A percentile compares a stretch with the other conserved stretches of the same genome.
Evolutionary conservation across 2,888 invertebrate genomes (phyloP).

Genomic region (Myopa testacea): DNA sequence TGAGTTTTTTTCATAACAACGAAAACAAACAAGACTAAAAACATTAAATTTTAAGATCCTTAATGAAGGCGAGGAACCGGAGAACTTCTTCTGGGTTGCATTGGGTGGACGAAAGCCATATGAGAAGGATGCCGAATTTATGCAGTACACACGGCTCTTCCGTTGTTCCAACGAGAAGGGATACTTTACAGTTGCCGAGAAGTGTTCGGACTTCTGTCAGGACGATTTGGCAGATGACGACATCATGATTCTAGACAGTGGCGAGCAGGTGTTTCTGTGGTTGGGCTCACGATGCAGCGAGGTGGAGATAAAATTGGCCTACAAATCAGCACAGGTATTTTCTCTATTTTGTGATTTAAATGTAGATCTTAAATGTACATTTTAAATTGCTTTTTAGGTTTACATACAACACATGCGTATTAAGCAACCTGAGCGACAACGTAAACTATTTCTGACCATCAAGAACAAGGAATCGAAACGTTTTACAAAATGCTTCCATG

Average conservation of each 20-base stretch:
- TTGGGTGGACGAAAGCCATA: constrained; percentile 91
- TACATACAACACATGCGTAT: constrained; percentile 97
- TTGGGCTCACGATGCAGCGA: constrained; percentile 96
- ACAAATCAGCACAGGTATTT: constrained; percentile 94
- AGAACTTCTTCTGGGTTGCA: constrained; percentile 99
- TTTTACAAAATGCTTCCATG: constrained; percentile 99
- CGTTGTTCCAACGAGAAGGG: constrained; percentile 99
- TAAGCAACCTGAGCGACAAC: constrained; percentile 89
- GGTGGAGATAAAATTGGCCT: constrained; percentile 98
- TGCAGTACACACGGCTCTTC: constrained; percentile 93
- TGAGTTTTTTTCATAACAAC: constrained; percentile 63
- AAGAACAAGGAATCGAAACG: constrained; percentile 96
- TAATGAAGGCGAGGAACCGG: constrained; percentile 95
- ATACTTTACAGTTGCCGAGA: constrained; percentile 98
- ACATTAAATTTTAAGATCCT: constrained; percentile 72
- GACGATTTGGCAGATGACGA: constrained; percentile 99
- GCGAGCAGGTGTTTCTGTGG: constrained; percentile 98
- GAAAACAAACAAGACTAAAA: not conserved
- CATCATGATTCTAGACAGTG: constrained; percentile 99
- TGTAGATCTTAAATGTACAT: constrained; percentile 13
- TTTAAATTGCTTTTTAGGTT: constrained; percentile 73
- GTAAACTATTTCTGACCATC: constrained; percentile 93
- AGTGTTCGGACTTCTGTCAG: constrained; percentile 80
- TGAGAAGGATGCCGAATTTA: constrained; percentile 89
- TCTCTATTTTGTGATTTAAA: constrained; percentile 4